phyloP scores from a whole-genome alignment of 2,113 vertebrate genomes.

The Labeo catla region DNA sequence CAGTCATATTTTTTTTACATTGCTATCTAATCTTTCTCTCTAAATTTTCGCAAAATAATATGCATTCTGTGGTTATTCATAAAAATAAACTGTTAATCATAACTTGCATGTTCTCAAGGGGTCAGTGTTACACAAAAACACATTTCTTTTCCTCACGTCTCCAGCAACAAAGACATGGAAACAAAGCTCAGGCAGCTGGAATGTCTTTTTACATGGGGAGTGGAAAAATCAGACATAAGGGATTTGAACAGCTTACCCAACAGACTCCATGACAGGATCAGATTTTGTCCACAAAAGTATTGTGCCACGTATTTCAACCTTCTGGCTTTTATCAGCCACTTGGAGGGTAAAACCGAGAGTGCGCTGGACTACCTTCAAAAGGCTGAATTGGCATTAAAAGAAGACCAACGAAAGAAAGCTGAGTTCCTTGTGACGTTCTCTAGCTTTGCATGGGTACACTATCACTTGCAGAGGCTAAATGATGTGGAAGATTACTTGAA shows the following conservation, averaged over 20 bases:
- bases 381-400: slow-evolving; percentile 41
- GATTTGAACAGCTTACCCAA: slow-evolving; percentile 46
- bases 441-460: slow-evolving; percentile 63
- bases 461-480: slow-evolving; percentile 40
- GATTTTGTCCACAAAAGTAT: slow-evolving; percentile 42
- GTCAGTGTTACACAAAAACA: not conserved
- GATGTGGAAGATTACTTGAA: slow-evolving; percentile 50
- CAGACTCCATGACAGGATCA: slow-evolving; percentile 51
- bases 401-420: slow-evolving; percentile 16
- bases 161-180: slow-evolving; percentile 36
- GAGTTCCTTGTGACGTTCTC: slow-evolving; percentile 54
- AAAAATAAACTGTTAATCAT: not conserved
- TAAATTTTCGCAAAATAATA: not conserved
- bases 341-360: slow-evolving; percentile 33
- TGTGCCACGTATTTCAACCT: slow-evolving; percentile 56
- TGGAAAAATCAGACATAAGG: slow-evolving; percentile 46
- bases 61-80: not conserved
- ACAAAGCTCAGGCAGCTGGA: slow-evolving; percentile 52
- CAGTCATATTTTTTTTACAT: not conserved
- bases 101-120: not conserved
- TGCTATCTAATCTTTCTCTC: too few species aligned
- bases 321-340: slow-evolving; percentile 54
- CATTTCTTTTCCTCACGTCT: not conserved
- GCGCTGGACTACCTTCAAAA: slow-evolving; percentile 49
- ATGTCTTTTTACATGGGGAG: slow-evolving; percentile 65